Base-by-base conservation (phyloP, 2,113 vertebrate species). In the Gallinago paraguaiae region DNA sequence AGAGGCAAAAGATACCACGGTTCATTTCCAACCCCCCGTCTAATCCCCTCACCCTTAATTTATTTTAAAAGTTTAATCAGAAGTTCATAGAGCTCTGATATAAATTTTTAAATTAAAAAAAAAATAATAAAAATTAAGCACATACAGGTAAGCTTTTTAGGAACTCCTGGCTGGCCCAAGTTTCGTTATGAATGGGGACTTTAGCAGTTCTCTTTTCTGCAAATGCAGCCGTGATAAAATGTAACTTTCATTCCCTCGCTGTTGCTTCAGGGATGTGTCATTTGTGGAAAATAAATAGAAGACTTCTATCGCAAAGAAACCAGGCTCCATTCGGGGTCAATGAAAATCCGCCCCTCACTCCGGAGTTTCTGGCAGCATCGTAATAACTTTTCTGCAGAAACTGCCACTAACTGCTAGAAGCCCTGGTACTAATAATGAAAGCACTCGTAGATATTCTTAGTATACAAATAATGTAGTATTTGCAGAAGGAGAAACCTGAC, bases 41-140 rank as follows among this genome's bases (percentile, higher is more conserved):
- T 90, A 96, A 96, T 96, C 84, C 85, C 88, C 91, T 95, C 84
- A 76, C 67, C 91, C 91, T 92, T 96, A 95, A 97, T 97, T 97
- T 93, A 95, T 95, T 97, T 91, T 95, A 96, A 95, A 97, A 95
- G 94, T 96, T 96, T 95, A 97, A 96, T 96, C 96, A 90, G 88
- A 94, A 92, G 78, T 95, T 95, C 94, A 95, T 96, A 95, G 95
- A 87, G 82, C 87, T 76, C 75, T 37, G 74, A 93, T 92, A 97
- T 91, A 80, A 92, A 90, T 82, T 95, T 97, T 96, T 97, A 89
- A 97, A 92, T 82, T 67, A 91, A 93, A 92, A 95, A 84, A 96
- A 92, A 82, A 92, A 87, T 95, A 92, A 79, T 93, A 93, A 95
- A 91, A 77, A 81, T 87, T 57, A 82, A 79, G 82, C 70, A 97